A percentile compares a stretch with the other conserved stretches of the same genome.
These are phyloP conservation scores for Triops cancriformis DNA, from an alignment of 1,140 invertebrate species.

Conservation along the genomic window DNA sequence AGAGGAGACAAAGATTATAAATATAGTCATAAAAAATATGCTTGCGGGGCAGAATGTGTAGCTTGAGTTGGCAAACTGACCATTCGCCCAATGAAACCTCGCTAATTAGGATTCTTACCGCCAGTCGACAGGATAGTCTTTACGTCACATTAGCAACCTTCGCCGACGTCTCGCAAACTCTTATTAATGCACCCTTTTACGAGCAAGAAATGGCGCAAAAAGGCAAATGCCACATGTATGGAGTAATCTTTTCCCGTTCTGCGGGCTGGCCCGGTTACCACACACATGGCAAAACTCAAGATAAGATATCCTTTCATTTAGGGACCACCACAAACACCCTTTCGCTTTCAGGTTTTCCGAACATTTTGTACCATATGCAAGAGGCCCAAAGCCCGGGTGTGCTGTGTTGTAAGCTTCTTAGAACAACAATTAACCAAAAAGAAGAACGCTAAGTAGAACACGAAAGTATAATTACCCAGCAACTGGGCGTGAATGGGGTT, in stretches of 20 bases:
- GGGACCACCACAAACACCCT: neutral
- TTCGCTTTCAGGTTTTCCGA: neutral
- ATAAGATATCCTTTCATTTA: neutral
- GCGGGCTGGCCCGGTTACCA: neutral
- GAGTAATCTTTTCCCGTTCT: neutral
- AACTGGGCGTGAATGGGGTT: neutral
- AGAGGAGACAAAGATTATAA: neutral
- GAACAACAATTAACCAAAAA: neutral
- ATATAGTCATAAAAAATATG: neutral
- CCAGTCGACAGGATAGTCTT: neutral
- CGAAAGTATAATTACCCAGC: neutral
- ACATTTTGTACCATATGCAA: neutral
- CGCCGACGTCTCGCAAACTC: neutral
- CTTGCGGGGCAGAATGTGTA: neutral
- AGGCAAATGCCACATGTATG: neutral
- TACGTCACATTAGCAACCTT: neutral
- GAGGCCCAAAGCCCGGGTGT: neutral
- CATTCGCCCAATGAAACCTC: no score
- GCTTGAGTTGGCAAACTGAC: no score
- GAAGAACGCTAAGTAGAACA: neutral
- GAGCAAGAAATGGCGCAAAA: neutral
- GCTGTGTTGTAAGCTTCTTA: neutral
- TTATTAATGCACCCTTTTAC: neutral
- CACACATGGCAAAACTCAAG: constrained; percentile 13
- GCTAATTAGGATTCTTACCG: no score